phyloP scores from a whole-genome alignment of 2,888 invertebrate species.

The Phyllotreta striolata region DNA sequence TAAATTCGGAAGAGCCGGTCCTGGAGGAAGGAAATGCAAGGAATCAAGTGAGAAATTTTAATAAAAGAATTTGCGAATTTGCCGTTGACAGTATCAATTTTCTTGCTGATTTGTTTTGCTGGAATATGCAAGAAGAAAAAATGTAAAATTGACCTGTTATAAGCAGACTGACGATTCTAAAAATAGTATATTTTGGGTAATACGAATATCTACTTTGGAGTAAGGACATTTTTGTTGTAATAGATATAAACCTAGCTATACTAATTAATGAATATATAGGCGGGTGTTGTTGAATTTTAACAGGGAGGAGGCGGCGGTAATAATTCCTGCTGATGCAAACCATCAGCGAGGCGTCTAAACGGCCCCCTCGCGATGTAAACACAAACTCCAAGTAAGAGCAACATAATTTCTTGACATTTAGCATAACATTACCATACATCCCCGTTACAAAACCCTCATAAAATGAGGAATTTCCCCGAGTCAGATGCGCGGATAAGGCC shows the following conservation, averaged over 20 bases:
- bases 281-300: no score
- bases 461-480: constrained; percentile 33
- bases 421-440: constrained; percentile 38
- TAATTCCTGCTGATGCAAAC: constrained; percentile 9
- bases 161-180: neutral
- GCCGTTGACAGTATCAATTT: constrained; percentile 11
- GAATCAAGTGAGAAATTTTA: constrained; percentile 9
- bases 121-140: neutral
- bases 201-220: no score
- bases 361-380: constrained; percentile 28
- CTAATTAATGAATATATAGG: no score
- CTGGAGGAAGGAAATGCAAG: neutral
- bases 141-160: constrained; percentile 19
- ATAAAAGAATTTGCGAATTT: constrained; percentile 16
- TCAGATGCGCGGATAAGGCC: constrained; percentile 8
- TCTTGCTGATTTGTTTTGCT: constrained; percentile 10
- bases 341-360: constrained; percentile 8
- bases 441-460: constrained; percentile 31
- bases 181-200: no score
- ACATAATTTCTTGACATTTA: constrained; percentile 39
- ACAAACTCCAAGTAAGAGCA: constrained; percentile 25
- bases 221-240: no score
- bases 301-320: no score
- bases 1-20: neutral
- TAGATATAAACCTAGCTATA: no score